These are phyloP conservation scores for Cenopis cana DNA, from an alignment of 2,888 invertebrate genomes.

Conservation along the genomic window DNA sequence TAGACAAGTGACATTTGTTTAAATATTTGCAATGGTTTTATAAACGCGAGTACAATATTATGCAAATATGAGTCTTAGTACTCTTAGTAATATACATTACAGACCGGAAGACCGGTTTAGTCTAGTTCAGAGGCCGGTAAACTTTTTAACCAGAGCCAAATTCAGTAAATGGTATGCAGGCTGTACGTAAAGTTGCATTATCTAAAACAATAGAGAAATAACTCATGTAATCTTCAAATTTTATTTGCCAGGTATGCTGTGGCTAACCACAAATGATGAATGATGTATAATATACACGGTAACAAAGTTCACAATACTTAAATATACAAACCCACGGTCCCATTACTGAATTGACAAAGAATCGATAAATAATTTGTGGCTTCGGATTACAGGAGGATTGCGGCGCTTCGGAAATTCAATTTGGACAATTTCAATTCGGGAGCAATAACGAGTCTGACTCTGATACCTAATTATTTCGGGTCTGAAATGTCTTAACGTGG, in stretches of 20 bases:
- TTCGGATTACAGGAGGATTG: slow-evolving; percentile 17
- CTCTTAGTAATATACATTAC: no score
- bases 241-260: no score
- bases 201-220: no score
- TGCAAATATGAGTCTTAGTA: slow-evolving; percentile 1
- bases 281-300: no score
- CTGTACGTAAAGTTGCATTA: no score
- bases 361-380: slow-evolving; percentile 37
- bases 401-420: slow-evolving; percentile 14
- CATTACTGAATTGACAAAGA: slow-evolving; percentile 1
- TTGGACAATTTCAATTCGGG: slow-evolving; percentile 34
- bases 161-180: no score
- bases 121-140: no score
- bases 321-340: background rate
- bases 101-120: no score
- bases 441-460: background rate
- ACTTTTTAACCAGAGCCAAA: no score
- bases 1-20: slow-evolving; percentile 30
- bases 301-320: no score
- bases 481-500: background rate
- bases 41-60: slow-evolving; percentile 21
- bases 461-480: slow-evolving; percentile 14
- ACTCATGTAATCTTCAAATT: no score
- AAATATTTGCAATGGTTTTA: slow-evolving; percentile 15
- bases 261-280: no score